Evolutionary conservation across 1,140 invertebrate species (phyloP).

Genomic region (Eueides isabella): DNA sequence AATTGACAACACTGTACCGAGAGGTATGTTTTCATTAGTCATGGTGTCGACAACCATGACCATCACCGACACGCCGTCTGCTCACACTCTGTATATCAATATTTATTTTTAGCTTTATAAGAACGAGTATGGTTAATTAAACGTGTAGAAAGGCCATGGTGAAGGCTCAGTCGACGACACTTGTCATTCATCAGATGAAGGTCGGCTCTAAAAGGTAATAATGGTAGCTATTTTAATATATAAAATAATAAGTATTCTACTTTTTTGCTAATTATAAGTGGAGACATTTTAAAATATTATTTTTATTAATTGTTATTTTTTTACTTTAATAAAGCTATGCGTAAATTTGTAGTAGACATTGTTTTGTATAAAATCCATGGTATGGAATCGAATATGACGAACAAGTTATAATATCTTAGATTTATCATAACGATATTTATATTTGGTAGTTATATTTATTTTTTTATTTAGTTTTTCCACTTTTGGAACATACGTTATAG

Average conservation of each 20-base stretch:
- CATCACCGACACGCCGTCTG: slow-evolving; percentile 60
- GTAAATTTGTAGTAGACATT: no score
- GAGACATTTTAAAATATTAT: no score
- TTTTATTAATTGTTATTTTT: no score
- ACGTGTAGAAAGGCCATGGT: slow-evolving; percentile 60
- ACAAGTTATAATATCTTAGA: not conserved
- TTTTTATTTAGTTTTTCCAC: no score
- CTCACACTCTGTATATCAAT: slow-evolving; percentile 50
- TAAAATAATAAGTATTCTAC: not conserved
- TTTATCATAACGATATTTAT: not conserved
- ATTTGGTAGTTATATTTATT: not conserved
- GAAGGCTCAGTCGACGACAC: slow-evolving; percentile 51
- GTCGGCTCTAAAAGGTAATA: slow-evolving; percentile 13
- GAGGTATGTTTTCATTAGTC: slow-evolving; percentile 35
- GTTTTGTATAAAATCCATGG: no score
- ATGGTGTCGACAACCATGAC: slow-evolving; percentile 31
- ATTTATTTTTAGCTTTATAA: slow-evolving; percentile 58
- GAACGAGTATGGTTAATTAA: slow-evolving; percentile 54
- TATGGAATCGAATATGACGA: not conserved
- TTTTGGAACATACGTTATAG: no score
- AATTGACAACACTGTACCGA: slow-evolving; percentile 14
- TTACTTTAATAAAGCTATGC: no score
- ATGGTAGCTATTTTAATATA: not conserved
- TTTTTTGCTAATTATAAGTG: not conserved
- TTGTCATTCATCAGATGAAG: slow-evolving; percentile 36